Percentiles rank a stretch among this genome's conserved stretches.
These are phyloP conservation scores for Cnemophilus loriae DNA, from an alignment of 2,113 vertebrate species.

Conservation along the genomic window DNA sequence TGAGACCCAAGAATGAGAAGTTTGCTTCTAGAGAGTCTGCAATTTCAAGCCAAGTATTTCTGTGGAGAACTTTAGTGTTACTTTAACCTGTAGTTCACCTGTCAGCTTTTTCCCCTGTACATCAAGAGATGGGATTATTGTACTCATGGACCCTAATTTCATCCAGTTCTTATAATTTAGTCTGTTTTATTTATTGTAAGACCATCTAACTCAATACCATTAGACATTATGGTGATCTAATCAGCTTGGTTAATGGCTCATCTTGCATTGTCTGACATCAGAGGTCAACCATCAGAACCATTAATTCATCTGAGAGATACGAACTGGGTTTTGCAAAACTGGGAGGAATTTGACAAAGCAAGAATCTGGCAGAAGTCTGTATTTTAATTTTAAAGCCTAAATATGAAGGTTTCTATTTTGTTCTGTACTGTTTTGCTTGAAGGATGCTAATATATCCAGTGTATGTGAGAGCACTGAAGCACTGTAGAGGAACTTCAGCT, in stretches of 20 bases:
- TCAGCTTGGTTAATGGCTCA: not conserved
- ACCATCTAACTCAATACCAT: not conserved
- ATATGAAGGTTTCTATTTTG: constrained; percentile 17
- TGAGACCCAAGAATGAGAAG: not conserved
- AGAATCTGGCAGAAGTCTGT: not conserved
- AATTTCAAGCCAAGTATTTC: not conserved
- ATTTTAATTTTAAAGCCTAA: not conserved
- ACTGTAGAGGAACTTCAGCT: not conserved
- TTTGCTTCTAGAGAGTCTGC: not conserved
- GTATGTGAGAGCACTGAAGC: not conserved
- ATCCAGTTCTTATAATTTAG: not conserved
- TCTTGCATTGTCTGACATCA: constrained; percentile 21
- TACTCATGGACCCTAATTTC: not conserved
- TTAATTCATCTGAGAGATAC: not conserved
- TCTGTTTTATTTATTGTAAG: not conserved
- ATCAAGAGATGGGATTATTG: not conserved
- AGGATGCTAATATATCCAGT: not conserved
- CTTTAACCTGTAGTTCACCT: not conserved
- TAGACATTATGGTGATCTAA: not conserved
- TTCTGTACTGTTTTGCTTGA: constrained; percentile 17
- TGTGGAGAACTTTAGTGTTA: not conserved
- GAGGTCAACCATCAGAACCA: constrained; percentile 39
- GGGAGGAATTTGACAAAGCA: not conserved
- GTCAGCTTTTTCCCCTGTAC: not conserved
- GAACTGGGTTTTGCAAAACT: constrained; percentile 3